Conservation (phyloP, 2,888 invertebrate genomes). For the Apeira syringaria region DNA sequence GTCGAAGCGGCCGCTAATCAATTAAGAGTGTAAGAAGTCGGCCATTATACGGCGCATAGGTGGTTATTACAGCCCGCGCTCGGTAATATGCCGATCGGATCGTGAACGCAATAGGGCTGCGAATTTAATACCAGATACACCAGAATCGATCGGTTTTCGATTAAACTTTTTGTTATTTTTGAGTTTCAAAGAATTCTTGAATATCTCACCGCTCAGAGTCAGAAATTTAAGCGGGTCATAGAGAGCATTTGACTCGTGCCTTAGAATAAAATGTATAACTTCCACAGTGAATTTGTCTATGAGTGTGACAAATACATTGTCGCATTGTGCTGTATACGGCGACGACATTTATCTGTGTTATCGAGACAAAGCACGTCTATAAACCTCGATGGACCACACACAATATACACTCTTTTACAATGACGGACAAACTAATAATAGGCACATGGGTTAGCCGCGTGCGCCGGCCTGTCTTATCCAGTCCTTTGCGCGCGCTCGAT, state of each 20-base stretch:
- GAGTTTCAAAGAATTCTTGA: constrained; percentile 34
- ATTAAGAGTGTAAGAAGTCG: constrained; percentile 84
- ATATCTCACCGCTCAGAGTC: constrained; percentile 11
- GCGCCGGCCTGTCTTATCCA: constrained; percentile 63
- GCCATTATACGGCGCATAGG: constrained; percentile 79
- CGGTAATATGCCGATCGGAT: constrained; percentile 79
- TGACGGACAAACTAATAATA: constrained; percentile 71
- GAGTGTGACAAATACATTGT: constrained; percentile 74
- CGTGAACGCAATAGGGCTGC: constrained; percentile 81
- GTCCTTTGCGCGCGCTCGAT: constrained; percentile 58
- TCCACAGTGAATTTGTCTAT: constrained; percentile 70
- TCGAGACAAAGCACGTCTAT: constrained; percentile 79
- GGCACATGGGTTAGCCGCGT: constrained; percentile 70
- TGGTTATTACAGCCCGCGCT: constrained; percentile 78
- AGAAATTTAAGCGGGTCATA: constrained; percentile 36
- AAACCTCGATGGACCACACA: constrained; percentile 82
- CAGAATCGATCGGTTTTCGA: constrained; percentile 75
- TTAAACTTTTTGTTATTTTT: constrained; percentile 57
- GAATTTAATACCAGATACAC: constrained; percentile 58
- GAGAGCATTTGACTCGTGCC: constrained; percentile 42
- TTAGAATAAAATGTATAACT: constrained; percentile 50
- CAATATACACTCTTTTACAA: constrained; percentile 74
- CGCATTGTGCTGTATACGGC: constrained; percentile 73
- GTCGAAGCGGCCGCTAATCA: constrained; percentile 83
- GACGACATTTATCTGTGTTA: constrained; percentile 81